Evolutionary conservation across 2,797 vertebrate genomes (phyloP), one percentile per base, ranked within the genome.

Genomic region (Sardinella longiceps): DNA sequence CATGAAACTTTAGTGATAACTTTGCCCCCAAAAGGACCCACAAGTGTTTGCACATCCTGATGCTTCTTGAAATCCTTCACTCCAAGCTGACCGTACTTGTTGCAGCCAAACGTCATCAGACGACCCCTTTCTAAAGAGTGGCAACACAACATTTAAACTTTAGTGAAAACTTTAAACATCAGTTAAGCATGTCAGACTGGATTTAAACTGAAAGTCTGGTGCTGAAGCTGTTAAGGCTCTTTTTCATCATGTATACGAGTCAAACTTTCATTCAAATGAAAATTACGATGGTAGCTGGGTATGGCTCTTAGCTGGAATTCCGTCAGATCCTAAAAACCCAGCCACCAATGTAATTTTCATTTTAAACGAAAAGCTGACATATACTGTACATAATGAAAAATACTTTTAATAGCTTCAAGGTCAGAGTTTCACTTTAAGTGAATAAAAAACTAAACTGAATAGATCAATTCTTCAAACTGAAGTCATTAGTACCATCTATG

Each of bases 1-100:
- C 98, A 99, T 7, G 98, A 99, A 89, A 97, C 97, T 92, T 97
- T 96, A 88, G 95, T 97, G 88, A 99, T 96, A 45, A 91, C 95
- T 92, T 99, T 99, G 28, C 98, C 98, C 84, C 98, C 98, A 84
- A 99, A 95, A 2, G 97, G 95, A 87, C 98, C 98, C 83, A 98
- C 93, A 51, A 99, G 95, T 81, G 99, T 92, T 91, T 99, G 97
- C 92, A 98, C 97, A 60, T 97, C 96, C 80, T 96, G 94, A 88
- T 97, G 98, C 89, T 97, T 99, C 94, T 97, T 97, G 43, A 99
- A 99, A 92, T 99, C 98, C 81, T 98, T 98, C 83, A 99, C 97
- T 6, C 98, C 98, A 83, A 98, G 95, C 92, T 99, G 98, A 12
- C 98, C 98, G 0, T 96, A 99, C 90, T 98, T 99, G 93, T 99